Conservation (phyloP, 2,888 invertebrate genomes). For the Endotricha flammealis region DNA sequence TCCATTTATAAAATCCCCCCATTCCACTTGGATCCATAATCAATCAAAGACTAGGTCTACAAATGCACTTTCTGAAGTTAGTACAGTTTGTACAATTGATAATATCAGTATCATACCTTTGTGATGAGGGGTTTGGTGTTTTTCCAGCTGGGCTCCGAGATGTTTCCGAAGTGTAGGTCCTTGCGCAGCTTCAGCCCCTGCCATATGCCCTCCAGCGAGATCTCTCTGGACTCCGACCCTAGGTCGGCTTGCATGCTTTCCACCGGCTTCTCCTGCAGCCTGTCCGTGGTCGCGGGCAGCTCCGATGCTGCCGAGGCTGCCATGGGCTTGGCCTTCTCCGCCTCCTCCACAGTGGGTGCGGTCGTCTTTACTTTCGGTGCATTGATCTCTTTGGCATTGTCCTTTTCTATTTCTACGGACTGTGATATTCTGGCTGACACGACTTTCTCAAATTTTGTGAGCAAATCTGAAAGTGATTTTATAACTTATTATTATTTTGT, state of each 20-base stretch:
- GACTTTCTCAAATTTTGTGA: constrained; percentile 52
- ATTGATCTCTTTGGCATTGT: constrained; percentile 22
- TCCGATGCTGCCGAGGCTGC: no score
- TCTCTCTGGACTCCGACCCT: constrained; percentile 50
- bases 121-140: constrained; percentile 52
- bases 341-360: constrained; percentile 32
- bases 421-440: constrained; percentile 36
- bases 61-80: no score
- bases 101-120: constrained; percentile 45
- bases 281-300: neutral
- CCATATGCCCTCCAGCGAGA: constrained; percentile 55
- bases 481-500: no score
- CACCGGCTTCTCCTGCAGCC: constrained; percentile 8
- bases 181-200: constrained; percentile 61
- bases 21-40: no score
- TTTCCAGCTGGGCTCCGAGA: constrained; percentile 62
- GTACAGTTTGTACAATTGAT: no score
- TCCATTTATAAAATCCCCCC: no score
- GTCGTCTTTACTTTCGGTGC: constrained; percentile 25
- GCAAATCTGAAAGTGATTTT: constrained; percentile 41
- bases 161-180: constrained; percentile 60
- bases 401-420: constrained; percentile 21
- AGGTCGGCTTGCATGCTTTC: constrained; percentile 25
- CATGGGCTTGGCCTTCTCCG: constrained; percentile 16
- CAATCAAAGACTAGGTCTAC: no score